Evolutionary conservation across 2,888 invertebrate genomes (phyloP).

Genomic region (Pristionchus exspectatus): DNA sequence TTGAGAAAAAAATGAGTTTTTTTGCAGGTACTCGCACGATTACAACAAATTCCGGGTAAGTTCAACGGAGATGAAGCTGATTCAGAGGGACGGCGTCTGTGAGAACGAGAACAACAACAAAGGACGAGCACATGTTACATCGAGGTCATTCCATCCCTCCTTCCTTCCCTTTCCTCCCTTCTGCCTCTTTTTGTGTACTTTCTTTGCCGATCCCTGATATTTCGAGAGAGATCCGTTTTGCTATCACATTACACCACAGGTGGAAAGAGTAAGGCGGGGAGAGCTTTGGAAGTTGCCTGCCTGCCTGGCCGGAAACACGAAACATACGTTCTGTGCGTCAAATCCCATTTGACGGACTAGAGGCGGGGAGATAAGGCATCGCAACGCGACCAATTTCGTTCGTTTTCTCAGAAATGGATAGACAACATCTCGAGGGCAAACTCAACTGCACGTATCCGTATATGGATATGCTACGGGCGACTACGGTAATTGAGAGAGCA

Average conservation of each 20-base stretch:
- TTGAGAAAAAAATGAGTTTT: not conserved
- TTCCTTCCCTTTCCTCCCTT: not conserved
- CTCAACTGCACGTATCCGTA: constrained; percentile 64
- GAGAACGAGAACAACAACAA: constrained; percentile 43
- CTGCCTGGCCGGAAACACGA: constrained; percentile 6
- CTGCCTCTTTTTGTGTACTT: constrained; percentile 9
- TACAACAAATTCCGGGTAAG: constrained; percentile 61
- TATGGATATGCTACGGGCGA: constrained; percentile 58
- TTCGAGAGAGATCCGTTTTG: constrained; percentile 60
- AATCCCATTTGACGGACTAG: not conserved
- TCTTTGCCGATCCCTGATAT: constrained; percentile 41
- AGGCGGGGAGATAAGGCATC: not conserved
- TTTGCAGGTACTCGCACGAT: constrained; percentile 54
- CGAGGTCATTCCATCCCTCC: constrained; percentile 56
- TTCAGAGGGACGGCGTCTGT: constrained; percentile 58
- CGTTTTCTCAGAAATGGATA: constrained; percentile 60
- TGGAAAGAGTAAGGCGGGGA: not conserved
- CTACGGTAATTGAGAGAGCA: constrained; percentile 34
- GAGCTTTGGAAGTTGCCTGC: constrained; percentile 28
- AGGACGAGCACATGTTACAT: constrained; percentile 52
- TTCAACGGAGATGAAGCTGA: constrained; percentile 58
- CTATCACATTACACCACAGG: constrained; percentile 41
- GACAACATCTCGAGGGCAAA: constrained; percentile 59
- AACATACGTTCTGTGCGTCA: constrained; percentile 7
- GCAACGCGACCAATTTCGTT: not conserved